Base-by-base conservation (phyloP, 1,140 invertebrate species). In the Leguminivora glycinivorella region DNA sequence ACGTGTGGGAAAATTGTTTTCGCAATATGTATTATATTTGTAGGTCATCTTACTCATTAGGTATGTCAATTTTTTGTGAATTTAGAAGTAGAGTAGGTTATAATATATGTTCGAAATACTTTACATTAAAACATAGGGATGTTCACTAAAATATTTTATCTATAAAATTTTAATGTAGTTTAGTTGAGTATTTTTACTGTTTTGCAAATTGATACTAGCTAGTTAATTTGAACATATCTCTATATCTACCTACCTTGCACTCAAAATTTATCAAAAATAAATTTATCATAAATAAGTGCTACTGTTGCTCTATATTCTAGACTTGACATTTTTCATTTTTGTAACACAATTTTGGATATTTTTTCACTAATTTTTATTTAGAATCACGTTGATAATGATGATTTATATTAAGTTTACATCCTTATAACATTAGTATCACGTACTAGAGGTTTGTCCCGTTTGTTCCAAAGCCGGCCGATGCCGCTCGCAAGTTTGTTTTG, bases 401-500 rank as follows among this genome's bases (percentile, higher is more conserved):
- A 17, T 19, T 2, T 7, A 5, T 22, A n/a, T 43, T n/a, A 43
- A n/a, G 40, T 43, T 43, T 17, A 17, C 47, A 22, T 22, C 47
- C 47, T 19, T 22, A 22, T 9, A 52, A 52, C 47, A 19, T 19
- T 52, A 9, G 47, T 22, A 52, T 2, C 0, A 9, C 7, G 19
- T 22, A 22, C 17, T 52, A 22, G 22, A n/a, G 0, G 47, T 52
- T 52, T 22, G 19, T 52, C 19, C 47, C 47, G 47, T 52, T 52
- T 22, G 19, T 52, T 7, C 47, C 47, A 58, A 26, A 58, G 4
- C 24, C 56, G 56, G 10, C 10, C 26, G 5, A 52, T 25, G 26
- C 76, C 79, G 77, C 76, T 74, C 47, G 81, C 83, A 89, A 88
- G 78, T 89, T 90, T 84, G 83, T 84, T 82, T 72, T 68, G 72